Base-by-base conservation (phyloP, 2,113 vertebrate genomes). In the Oreotrochilus melanogaster region DNA sequence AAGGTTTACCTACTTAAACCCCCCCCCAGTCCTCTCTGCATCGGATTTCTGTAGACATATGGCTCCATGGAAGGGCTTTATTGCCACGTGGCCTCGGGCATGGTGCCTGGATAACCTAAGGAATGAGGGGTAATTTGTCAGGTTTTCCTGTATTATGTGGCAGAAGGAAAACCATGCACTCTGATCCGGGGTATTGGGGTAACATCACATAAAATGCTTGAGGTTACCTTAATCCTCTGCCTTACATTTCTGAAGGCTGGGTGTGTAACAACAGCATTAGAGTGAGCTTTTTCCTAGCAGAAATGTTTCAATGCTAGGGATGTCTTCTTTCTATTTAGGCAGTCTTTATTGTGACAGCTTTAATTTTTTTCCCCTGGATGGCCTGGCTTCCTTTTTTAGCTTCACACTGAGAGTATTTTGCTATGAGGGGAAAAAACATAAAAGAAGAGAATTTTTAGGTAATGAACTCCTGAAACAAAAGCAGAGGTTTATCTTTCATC, bases 401-500 rank as follows among this genome's bases (percentile, higher is more conserved):
- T 66, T 92, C n/a, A 22, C 22, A 10, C 15, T 87, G 65, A 78
- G 88, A 14, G 25, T 31, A 7, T 28, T 93, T 90, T 86, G 62
- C 42, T 69, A 16, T 14, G 18, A 35, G 28, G 8, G 45, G 13
- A 3, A 15, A 25, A 13, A 39, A 39, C 39, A 39, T 13, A 39
- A 39, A 69, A 70, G 9, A 30, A n/a, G 12, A 35, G 10, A 18
- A 42, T 48, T 90, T 88, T 58, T n/a, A 78, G 31, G 11, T 67
- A 45, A 88, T 73, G 50, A 76, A 61, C 54, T 57, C n/a, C 31
- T 6, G 8, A 85, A 95, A 94, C 58, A 89, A 88, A 88, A 89
- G 61, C 39, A 50, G 74, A 61, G 14, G 2, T 64, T 83, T 89
- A 69, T 48, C 53, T 87, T 91, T 94, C 18, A 45, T 73, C 30